Percentiles rank a stretch among this genome's conserved stretches.
Evolutionary conservation across 2,797 vertebrate genomes (phyloP).

Genomic region (Neosalanx taihuensis): DNA sequence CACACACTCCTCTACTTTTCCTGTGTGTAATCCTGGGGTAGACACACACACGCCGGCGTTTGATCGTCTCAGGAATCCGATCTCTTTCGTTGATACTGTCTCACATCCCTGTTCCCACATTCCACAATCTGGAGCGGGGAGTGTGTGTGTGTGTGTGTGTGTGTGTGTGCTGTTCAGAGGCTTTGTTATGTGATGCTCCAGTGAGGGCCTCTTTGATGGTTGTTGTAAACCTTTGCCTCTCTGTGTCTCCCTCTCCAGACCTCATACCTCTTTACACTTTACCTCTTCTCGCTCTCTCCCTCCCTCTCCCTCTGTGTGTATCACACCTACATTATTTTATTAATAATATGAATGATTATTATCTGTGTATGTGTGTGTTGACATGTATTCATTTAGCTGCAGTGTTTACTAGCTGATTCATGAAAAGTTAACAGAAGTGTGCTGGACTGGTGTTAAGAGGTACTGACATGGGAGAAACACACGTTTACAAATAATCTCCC

Average conservation of each 20-base stretch:
- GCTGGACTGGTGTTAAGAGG: no score
- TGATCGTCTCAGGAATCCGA: neutral
- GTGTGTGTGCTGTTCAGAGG: conserved; percentile 2
- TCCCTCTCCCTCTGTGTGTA: neutral
- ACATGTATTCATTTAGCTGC: conserved; percentile 76
- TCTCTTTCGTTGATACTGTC: conserved; percentile 67
- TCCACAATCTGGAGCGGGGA: conserved; percentile 31
- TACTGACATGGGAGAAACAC: neutral
- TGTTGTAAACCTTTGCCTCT: no score
- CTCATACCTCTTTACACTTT: no score
- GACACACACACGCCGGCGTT: neutral
- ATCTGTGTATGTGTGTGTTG: conserved; percentile 6
- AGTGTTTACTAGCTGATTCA: conserved; percentile 42
- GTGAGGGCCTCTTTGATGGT: no score
- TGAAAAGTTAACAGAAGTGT: no score
- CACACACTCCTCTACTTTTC: neutral
- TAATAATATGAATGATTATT: neutral
- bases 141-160: conserved; percentile 20
- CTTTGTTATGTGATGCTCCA: no score
- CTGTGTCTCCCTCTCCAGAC: no score
- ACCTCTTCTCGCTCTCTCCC: no score
- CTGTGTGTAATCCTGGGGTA: no score
- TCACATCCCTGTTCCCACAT: conserved; percentile 72
- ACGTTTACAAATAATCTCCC: neutral
- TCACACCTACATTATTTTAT: no score